Conservation (phyloP, 2,888 invertebrate genomes). For the Eilema depressum region DNA sequence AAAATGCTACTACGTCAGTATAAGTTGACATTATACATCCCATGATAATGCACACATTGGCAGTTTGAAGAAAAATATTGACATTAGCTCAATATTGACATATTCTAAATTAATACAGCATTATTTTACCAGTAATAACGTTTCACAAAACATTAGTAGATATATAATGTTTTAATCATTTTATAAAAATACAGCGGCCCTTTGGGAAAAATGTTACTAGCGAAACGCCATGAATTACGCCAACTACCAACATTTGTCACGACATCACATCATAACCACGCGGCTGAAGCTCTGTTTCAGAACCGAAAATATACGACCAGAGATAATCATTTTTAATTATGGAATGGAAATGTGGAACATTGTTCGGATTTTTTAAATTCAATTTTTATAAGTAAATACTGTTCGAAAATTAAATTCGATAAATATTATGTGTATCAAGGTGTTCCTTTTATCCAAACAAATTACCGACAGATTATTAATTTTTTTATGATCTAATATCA, state of each 20-base stretch:
- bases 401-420: slow-evolving; percentile 1
- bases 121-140: slow-evolving; percentile 11
- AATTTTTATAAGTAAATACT: not conserved
- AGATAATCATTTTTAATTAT: slow-evolving; percentile 25
- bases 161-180: slow-evolving; percentile 19
- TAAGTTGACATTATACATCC: too few species aligned
- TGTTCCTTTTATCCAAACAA: not conserved
- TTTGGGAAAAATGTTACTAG: slow-evolving; percentile 68
- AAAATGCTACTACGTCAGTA: too few species aligned
- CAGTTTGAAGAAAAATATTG: too few species aligned
- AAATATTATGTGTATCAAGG: not conserved
- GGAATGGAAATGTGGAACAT: slow-evolving; percentile 22
- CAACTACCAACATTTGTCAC: slow-evolving; percentile 68
- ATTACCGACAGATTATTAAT: not conserved
- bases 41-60: too few species aligned
- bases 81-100: too few species aligned
- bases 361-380: not conserved
- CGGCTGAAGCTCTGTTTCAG: slow-evolving; percentile 35
- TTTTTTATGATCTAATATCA: not conserved
- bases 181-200: slow-evolving; percentile 48
- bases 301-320: slow-evolving; percentile 39
- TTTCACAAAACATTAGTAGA: slow-evolving; percentile 5
- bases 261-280: slow-evolving; percentile 66
- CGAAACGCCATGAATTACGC: slow-evolving; percentile 65
- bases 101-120: too few species aligned